These are phyloP conservation scores for Daboia siamensis DNA, from an alignment of 2,113 vertebrate genomes.

Conservation along the genomic window DNA sequence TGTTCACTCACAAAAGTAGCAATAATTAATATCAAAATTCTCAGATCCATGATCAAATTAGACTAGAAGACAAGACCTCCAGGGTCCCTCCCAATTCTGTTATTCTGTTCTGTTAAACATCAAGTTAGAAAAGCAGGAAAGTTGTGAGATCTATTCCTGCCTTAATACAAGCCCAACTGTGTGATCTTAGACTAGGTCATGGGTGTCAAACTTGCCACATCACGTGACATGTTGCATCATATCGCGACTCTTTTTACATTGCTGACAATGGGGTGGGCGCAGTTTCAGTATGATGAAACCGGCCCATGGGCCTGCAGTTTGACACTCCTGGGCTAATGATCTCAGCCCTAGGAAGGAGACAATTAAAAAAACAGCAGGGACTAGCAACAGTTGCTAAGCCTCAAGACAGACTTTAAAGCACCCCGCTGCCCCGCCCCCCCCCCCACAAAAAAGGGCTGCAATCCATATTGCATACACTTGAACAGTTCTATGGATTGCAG, in stretches of 20 bases:
- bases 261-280: too few species aligned
- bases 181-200: not conserved
- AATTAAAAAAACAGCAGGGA: not conserved
- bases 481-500: not conserved
- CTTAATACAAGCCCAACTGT: not conserved
- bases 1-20: not conserved
- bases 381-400: not conserved
- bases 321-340: too few species aligned
- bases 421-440: too few species aligned
- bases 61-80: too few species aligned
- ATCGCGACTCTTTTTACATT: too few species aligned
- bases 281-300: too few species aligned
- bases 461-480: not conserved
- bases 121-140: too few species aligned
- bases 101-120: too few species aligned
- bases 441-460: not conserved
- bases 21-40: not conserved
- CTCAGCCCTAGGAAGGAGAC: not conserved
- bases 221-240: too few species aligned
- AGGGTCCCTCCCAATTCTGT: too few species aligned
- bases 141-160: not conserved
- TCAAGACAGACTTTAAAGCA: not conserved
- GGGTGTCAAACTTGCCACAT: too few species aligned
- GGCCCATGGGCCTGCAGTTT: too few species aligned
- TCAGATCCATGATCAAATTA: not conserved